Percentiles rank a stretch among this genome's conserved stretches.
These are phyloP conservation scores for Podotricha telesiphe DNA, from an alignment of 2,888 invertebrate species.

Conservation along the genomic window DNA sequence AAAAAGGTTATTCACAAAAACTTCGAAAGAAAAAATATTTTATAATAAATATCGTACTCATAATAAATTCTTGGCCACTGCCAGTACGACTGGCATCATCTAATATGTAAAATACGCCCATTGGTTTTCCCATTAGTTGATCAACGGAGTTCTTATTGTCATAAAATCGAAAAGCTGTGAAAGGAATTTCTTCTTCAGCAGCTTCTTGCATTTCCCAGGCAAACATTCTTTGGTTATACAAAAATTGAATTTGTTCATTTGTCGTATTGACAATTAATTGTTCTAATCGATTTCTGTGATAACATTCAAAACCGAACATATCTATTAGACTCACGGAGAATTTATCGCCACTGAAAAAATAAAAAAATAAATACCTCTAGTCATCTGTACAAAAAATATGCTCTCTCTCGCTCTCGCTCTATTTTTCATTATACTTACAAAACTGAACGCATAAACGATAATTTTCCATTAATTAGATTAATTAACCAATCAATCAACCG, in stretches of 20 bases:
- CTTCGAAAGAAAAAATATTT: background rate
- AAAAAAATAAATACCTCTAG: constrained; percentile 28
- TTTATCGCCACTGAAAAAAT: constrained; percentile 89
- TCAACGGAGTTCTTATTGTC: constrained; percentile 95
- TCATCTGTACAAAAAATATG: background rate
- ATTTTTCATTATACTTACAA: constrained; percentile 86
- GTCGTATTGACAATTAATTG: constrained; percentile 94
- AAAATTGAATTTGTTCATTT: constrained; percentile 96
- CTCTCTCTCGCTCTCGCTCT: no score
- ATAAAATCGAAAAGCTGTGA: constrained; percentile 89
- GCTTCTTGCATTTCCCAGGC: constrained; percentile 94
- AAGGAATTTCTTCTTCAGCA: constrained; percentile 91
- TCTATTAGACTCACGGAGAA: constrained; percentile 92
- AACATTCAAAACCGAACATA: constrained; percentile 97
- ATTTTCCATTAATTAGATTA: constrained; percentile 91
- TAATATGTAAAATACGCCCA: constrained; percentile 92
- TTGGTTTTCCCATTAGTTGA: constrained; percentile 92
- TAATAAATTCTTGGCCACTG: constrained; percentile 88
- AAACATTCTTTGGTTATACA: constrained; percentile 95
- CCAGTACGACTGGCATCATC: constrained; percentile 93
- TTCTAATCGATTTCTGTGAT: constrained; percentile 92
- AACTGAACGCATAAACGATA: constrained; percentile 92
- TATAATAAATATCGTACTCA: constrained; percentile 79
- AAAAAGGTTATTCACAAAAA: background rate
- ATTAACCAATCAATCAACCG: constrained; percentile 95